Base-by-base conservation (phyloP, 1,140 invertebrate species). In the Gryon sp. region DNA sequence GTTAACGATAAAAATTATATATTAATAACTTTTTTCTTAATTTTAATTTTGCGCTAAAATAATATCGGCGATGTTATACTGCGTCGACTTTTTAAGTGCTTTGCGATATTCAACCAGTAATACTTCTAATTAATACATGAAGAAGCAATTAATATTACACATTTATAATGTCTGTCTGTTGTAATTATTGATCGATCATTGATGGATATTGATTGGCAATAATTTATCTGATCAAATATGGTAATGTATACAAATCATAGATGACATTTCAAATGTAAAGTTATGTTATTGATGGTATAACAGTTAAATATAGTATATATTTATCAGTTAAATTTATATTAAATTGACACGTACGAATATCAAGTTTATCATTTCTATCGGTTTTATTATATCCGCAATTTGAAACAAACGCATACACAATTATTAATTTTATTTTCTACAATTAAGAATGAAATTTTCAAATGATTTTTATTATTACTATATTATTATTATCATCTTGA, bases 181-280 rank as follows among this genome's bases (percentile, higher is more conserved):
- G 4, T 22, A 60, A 70, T 60, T 50, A 60, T 69, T 52, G 50
- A 55, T 68, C 26, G 22, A 15, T 20, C 18, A 16, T 2, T 19
- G 32, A 20, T 18, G 9, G 22, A 2, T 57, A 60, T 52, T 38
- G 66, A 62, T 57, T 63, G 11, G 38, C 38, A 41, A 72, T 72
- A 72, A 72, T 63, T 62, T 55, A 62, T 48, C 28, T 50, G 40
- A 53, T 72, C 26, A 55, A 63, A 63, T 63, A 72, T 72, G 68
- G 57, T 73, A 65, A 73, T 73, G 14, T 16, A 36, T 41, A 24
- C 24, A 22, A 41, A 52, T 60, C 46, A 55, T 62, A 30, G 20
- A 62, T 20, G 41, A 12, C 15, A 19, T 48, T 46, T 57, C 1
- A 28, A 43, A 15, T 40, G 18, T 24, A 7, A 15, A 52, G 22